Percentiles rank a stretch among this genome's conserved stretches.
phyloP scores from a whole-genome alignment of 1,140 invertebrate genomes.

The Uloborus diversus region DNA sequence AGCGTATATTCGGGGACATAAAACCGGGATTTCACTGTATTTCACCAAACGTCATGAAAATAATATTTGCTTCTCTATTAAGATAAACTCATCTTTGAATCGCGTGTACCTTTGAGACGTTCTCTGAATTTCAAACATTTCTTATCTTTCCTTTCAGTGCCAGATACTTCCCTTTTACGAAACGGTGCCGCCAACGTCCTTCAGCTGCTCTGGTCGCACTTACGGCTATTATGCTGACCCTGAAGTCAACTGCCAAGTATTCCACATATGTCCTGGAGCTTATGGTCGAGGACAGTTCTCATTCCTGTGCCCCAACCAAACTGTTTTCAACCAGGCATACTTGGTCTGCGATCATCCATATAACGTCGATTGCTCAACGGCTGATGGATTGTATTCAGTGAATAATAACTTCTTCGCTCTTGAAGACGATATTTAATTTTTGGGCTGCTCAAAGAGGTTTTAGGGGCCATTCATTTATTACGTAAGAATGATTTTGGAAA shows the following conservation, averaged over 20 bases:
- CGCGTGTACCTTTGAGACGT: too few species aligned
- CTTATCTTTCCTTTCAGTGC: constrained; percentile 5
- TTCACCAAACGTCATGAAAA: too few species aligned
- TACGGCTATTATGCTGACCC: constrained; percentile 73
- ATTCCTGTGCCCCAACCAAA: constrained; percentile 79
- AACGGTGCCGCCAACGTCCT: constrained; percentile 58
- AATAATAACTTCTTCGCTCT: constrained; percentile 65
- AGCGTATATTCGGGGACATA: too few species aligned
- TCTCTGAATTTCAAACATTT: not conserved
- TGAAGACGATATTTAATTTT: constrained; percentile 18
- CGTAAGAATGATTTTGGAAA: too few species aligned
- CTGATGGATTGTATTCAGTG: constrained; percentile 74
- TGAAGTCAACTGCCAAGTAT: constrained; percentile 74
- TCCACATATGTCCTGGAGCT: constrained; percentile 72
- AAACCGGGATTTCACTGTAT: too few species aligned
- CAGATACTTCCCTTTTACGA: constrained; percentile 46
- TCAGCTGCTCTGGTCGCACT: constrained; percentile 70
- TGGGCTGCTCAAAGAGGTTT: too few species aligned
- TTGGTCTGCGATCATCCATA: constrained; percentile 83
- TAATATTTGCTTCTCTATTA: too few species aligned
- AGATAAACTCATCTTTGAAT: too few species aligned
- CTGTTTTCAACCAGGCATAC: constrained; percentile 81
- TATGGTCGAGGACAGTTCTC: constrained; percentile 77
- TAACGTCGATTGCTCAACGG: constrained; percentile 79
- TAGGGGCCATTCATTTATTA: too few species aligned